Evolutionary conservation across 2,888 invertebrate species (phyloP), one percentile per base, ranked within the genome.

Genomic region (Lasioglossum lativentre): DNA sequence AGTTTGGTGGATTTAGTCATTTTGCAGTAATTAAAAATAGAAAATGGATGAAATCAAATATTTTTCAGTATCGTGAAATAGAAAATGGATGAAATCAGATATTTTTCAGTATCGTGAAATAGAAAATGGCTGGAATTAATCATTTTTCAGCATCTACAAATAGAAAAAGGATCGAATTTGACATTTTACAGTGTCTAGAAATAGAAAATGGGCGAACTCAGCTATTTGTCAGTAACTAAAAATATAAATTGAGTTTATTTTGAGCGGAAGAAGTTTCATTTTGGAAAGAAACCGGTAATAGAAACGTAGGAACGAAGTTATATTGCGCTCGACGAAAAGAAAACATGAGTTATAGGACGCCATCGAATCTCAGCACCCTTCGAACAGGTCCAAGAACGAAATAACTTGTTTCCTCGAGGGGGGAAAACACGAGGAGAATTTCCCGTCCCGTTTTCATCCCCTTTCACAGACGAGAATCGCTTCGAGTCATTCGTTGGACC

Each of bases 401-500:
- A 73, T 16, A 70, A 47, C 75, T 42, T 14, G 38, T 47, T 19
- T 27, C 16, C 30, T 14, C 19, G 19, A 42, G 38, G 16, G 40
- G 40, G 34, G 34, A 27, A 73, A 72, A 45, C 52, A 38, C 27
- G 30, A 19, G 66, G 30, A 56, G 68, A 80, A 56, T 74, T 73
- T 77, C 52, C 38, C 40, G 63, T 30, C 52, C 42, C 47, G 79
- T 73, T 74, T 63, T 42, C 47, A 45, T 72, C 45, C 19, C 34
- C 68, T 73, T 73, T 30, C 59, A 5, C n/a, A 27, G 19, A 45
- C 40, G 52, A 38, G 66, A 76, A 80, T 81, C 66, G 56, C 42
- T 66, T 38, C 52, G 12, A 27, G 6, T 45, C 73, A 59, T 38
- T 40, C 63, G 19, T 19, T 66, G 16, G 66, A 34, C 19, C 34